These are phyloP conservation scores for Cinclus cinclus DNA, from an alignment of 2,113 vertebrate genomes.

Conservation along the genomic window DNA sequence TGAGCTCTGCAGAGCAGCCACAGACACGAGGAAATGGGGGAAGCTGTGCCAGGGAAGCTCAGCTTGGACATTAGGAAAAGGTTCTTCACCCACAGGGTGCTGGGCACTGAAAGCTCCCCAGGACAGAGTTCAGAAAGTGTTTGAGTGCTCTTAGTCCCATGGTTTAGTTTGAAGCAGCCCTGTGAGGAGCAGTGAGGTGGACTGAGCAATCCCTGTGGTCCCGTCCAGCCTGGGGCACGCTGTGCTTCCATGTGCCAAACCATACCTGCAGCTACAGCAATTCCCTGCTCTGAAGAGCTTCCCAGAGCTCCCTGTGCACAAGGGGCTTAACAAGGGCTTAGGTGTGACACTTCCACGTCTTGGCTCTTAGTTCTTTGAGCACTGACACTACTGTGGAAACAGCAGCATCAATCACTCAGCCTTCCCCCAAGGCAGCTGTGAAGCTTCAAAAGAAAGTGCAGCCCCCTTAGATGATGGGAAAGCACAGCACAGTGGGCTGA, in stretches of 20 bases:
- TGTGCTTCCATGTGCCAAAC: not conserved
- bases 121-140: not conserved
- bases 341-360: not conserved
- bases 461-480: not conserved
- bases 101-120: not conserved
- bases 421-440: not conserved
- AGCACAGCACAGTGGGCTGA: not conserved
- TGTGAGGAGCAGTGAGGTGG: not conserved
- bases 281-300: not conserved
- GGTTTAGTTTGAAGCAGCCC: not conserved
- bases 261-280: not conserved
- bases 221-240: not conserved
- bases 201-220: accelerated
- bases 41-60: not conserved
- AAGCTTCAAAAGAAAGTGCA: not conserved
- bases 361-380: not conserved
- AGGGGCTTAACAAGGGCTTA: not conserved
- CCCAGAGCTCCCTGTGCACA: not conserved
- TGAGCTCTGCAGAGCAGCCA: not conserved
- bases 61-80: not conserved
- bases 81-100: not conserved
- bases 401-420: not conserved
- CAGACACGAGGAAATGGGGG: accelerated
- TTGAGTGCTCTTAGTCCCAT: not conserved
- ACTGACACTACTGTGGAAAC: not conserved